phyloP scores from a whole-genome alignment of 2,888 invertebrate species.

The Parelbella ahira region DNA sequence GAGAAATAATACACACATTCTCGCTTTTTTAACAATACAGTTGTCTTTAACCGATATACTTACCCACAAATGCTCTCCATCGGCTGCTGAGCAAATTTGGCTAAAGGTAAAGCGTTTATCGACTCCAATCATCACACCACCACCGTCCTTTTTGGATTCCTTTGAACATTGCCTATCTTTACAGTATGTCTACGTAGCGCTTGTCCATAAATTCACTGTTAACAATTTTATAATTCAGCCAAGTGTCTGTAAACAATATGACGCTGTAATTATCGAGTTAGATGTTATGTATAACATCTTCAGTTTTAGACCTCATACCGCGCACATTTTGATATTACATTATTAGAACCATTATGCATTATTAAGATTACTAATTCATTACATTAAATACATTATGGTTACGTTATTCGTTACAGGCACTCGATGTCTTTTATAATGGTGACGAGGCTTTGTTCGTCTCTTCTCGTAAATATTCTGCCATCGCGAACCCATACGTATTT shows the following conservation, averaged over 20 bases:
- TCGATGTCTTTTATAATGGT: constrained; percentile 1
- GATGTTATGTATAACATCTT: constrained; percentile 6
- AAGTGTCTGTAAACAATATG: constrained; percentile 14
- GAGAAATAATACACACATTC: constrained; percentile 27
- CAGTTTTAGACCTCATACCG: constrained; percentile 9
- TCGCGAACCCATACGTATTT: constrained; percentile 12
- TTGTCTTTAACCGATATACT: constrained; percentile 8
- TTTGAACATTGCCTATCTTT: neutral
- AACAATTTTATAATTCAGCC: neutral
- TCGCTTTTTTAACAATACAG: constrained; percentile 7
- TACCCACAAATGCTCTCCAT: constrained; percentile 23
- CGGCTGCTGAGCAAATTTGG: too few relatives aligned
- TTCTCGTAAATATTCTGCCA: constrained; percentile 5
- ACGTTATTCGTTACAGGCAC: neutral
- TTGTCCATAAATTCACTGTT: constrained; percentile 11
- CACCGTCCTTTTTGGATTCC: constrained; percentile 16
- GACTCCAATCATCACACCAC: constrained; percentile 22
- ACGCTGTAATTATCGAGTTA: constrained; percentile 2
- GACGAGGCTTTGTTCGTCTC: constrained; percentile 5
- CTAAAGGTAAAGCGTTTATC: constrained; percentile 15
- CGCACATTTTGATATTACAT: constrained; percentile 17
- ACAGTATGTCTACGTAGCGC: constrained; percentile 5
- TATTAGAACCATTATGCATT: neutral
- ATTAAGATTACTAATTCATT: neutral
- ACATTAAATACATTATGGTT: neutral